Evolutionary conservation across 2,113 vertebrate genomes (phyloP).

Genomic region (Australoheros scitulus): DNA sequence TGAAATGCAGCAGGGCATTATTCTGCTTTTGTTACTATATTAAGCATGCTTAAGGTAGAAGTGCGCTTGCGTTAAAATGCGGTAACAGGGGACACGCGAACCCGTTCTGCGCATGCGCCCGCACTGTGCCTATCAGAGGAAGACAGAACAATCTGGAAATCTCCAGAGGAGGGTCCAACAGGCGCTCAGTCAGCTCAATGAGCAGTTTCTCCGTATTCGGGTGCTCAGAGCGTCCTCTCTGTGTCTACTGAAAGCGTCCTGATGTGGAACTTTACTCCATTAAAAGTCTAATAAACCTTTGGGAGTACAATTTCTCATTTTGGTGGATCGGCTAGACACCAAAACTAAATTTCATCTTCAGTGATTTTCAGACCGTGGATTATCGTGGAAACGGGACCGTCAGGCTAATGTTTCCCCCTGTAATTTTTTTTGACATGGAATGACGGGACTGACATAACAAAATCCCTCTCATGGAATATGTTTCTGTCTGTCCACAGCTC

Average conservation of each 20-base stretch:
- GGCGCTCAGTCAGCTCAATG: conserved; percentile 3
- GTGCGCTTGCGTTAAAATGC: conserved; percentile 76
- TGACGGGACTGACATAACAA: conserved; percentile 48
- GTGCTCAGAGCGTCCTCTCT: conserved; percentile 25
- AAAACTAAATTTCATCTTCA: conserved; percentile 58
- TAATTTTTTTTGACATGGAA: conserved; percentile 56
- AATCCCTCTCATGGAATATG: conserved; percentile 59
- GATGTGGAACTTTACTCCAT: conserved; percentile 57
- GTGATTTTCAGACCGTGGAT: conserved; percentile 62
- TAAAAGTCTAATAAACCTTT: conserved; percentile 57
- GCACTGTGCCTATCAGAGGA: conserved; percentile 46
- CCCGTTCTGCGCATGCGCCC: conserved; percentile 49
- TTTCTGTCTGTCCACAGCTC: conserved; percentile 39
- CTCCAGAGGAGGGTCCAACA: conserved; percentile 7
- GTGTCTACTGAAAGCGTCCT: conserved; percentile 36
- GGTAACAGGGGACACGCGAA: conserved; percentile 57
- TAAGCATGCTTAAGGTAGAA: conserved; percentile 34
- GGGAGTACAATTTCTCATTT: conserved; percentile 68
- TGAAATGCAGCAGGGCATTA: conserved; percentile 41
- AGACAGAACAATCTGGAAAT: conserved; percentile 63
- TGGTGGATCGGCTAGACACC: conserved; percentile 66
- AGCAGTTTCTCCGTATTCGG: conserved; percentile 11
- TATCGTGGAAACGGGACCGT: conserved; percentile 68
- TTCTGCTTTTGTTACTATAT: conserved; percentile 70
- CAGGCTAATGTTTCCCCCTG: conserved; percentile 50